Percentiles rank a stretch among this genome's conserved stretches.
Conservation (phyloP, 2,888 invertebrate species). For the Andrena bucephala region DNA sequence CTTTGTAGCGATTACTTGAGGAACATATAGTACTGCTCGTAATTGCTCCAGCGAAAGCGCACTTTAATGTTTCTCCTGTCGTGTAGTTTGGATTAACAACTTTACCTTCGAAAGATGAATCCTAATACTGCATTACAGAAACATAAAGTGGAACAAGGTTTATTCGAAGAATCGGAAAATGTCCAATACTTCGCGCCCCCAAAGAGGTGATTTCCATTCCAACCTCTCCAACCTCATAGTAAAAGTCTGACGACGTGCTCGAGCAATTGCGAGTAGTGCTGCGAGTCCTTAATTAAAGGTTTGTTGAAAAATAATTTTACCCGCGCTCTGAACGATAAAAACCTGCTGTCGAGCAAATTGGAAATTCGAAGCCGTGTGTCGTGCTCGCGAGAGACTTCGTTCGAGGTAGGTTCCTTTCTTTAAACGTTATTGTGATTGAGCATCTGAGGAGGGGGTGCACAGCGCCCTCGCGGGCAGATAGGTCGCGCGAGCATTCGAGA, state of each 20-base stretch:
- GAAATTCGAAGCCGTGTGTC: constrained; percentile 31
- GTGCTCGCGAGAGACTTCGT: constrained; percentile 52
- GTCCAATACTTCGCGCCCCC: no score
- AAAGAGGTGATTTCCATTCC: no score
- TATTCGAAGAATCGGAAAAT: no score
- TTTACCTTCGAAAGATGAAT: no score
- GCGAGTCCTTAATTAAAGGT: neutral
- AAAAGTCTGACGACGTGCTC: constrained; percentile 9
- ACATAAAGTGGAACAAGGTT: no score
- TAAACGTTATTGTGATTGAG: constrained; percentile 55
- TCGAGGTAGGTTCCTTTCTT: constrained; percentile 69
- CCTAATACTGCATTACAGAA: no score
- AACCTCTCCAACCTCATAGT: no score
- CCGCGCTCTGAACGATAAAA: neutral
- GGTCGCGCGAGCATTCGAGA: neutral
- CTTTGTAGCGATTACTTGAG: neutral
- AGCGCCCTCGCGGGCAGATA: constrained; percentile 28
- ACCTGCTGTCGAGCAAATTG: constrained; percentile 28
- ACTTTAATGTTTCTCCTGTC: no score
- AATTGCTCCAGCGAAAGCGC: constrained; percentile 23
- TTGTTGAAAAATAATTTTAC: constrained; percentile 26
- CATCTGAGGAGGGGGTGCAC: constrained; percentile 57
- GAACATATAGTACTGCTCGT: neutral
- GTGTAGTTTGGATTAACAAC: no score
- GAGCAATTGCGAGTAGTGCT: constrained; percentile 22